Evolutionary conservation across 2,888 invertebrate species (phyloP), one percentile per base, ranked within the genome.

Genomic region (Busseola fusca): DNA sequence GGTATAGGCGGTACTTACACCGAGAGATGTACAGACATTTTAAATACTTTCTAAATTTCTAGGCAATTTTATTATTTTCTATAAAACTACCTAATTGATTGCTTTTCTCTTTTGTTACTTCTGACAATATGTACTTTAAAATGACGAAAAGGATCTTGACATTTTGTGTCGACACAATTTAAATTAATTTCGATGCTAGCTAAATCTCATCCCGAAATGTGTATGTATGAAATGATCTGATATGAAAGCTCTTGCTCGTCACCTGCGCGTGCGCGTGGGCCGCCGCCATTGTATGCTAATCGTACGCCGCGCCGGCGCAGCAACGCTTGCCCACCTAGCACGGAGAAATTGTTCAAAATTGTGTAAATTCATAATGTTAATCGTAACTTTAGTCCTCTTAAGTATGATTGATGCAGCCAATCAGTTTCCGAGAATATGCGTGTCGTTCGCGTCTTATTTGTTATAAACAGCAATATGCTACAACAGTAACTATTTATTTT

Each of bases 221-320:
- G 66, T 80, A 73, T 64, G 82, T 80, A 80, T 78, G 82, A 78
- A 83, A 81, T 79, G 77, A 82, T 85, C 74, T 73, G 78, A 81
- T 79, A 84, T 82, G 85, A 88, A 86, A 87, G 89, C 87, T 81
- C 87, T 84, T 82, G 85, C 88, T 91, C 92, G 92, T 94, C 94
- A 94, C 94, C 94, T 94, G 94, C 91, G 81, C 79, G 74, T 60
- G 76, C 82, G 91, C 91, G 93, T 93, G 93, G 93, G 92, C 84
- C 73, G 59, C 42, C 66, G 70, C 88, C 80, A 91, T 91, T 91
- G 91, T 91, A 92, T 93, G 92, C 86, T 87, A 92, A 93, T 69
- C 64, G 69, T 57, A 59, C 69, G 60, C 54, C 72, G 77, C 81
- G 72, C 76, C 85, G 57, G 82, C 84, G 83, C 87, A 84, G 83